phyloP scores from a whole-genome alignment of 2,113 vertebrate genomes.

The Alligator mississippiensis region DNA sequence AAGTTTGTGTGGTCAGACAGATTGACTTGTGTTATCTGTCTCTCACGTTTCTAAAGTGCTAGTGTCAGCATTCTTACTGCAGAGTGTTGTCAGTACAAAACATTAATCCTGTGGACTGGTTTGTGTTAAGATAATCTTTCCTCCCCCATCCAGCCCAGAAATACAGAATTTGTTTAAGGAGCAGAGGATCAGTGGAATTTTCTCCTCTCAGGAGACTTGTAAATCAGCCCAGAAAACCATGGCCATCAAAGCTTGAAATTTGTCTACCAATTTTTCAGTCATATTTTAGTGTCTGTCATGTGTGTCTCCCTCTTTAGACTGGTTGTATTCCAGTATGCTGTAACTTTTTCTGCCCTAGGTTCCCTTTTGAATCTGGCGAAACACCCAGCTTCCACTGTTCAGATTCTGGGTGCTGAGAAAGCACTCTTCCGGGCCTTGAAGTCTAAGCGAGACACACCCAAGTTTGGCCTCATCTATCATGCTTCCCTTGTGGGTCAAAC shows the following conservation, averaged over 20 bases:
- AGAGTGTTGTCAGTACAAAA: neutral
- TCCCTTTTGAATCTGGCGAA: conserved; percentile 97
- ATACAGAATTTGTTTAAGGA: neutral
- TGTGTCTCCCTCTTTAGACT: no score
- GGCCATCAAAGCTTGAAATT: neutral
- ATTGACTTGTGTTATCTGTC: neutral
- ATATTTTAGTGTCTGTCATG: neutral
- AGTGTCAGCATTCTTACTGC: neutral
- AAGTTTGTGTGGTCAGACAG: neutral
- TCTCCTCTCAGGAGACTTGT: neutral
- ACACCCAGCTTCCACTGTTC: conserved; percentile 96
- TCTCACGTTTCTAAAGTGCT: neutral
- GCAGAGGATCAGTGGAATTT: neutral
- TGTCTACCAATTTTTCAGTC: neutral
- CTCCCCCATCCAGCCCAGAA: neutral
- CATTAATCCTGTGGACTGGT: neutral
- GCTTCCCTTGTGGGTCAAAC: conserved; percentile 96
- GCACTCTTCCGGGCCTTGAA: conserved; percentile 97
- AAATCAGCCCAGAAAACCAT: neutral
- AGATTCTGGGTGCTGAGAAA: conserved; percentile 97
- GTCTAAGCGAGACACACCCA: conserved; percentile 94
- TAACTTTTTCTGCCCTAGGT: conserved; percentile 75
- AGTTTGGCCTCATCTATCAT: conserved; percentile 98
- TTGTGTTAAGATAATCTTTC: conserved; percentile 14
- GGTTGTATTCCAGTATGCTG: neutral